These are phyloP conservation scores for Eudemis profundana DNA, from an alignment of 2,888 invertebrate genomes.

Conservation along the genomic window DNA sequence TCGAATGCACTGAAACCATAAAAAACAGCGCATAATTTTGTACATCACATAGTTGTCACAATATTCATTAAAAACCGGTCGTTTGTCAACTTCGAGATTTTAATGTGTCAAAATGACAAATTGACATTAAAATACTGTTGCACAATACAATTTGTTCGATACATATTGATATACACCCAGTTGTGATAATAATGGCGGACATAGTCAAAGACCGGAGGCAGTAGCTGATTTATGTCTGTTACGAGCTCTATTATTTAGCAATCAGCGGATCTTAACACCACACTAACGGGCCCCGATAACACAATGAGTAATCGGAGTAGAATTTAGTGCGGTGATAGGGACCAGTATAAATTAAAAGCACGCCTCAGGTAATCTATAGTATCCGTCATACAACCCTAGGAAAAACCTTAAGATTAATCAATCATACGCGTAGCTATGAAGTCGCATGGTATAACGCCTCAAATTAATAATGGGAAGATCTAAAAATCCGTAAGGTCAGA, in stretches of 20 bases:
- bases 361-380: constrained; percentile 1
- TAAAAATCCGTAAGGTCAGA: too few relatives aligned
- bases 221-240: constrained; percentile 61
- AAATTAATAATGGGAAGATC: too few relatives aligned
- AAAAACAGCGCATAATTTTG: too few relatives aligned
- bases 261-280: constrained; percentile 65
- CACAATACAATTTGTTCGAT: too few relatives aligned
- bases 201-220: constrained; percentile 62
- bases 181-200: constrained; percentile 35
- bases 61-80: too few relatives aligned
- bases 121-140: too few relatives aligned
- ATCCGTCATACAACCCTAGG: not conserved
- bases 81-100: too few relatives aligned
- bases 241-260: constrained; percentile 64
- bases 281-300: constrained; percentile 55
- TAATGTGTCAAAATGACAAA: too few relatives aligned
- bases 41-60: too few relatives aligned
- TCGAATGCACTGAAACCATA: too few relatives aligned
- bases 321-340: constrained; percentile 38
- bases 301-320: constrained; percentile 39
- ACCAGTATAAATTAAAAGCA: constrained; percentile 20
- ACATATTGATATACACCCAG: constrained; percentile 17
- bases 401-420: not conserved
- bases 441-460: too few relatives aligned
- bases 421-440: too few relatives aligned